Percentiles rank a stretch among this genome's conserved stretches.
phyloP scores from a whole-genome alignment of 1,140 invertebrate species.

The Pissodes strobi region DNA sequence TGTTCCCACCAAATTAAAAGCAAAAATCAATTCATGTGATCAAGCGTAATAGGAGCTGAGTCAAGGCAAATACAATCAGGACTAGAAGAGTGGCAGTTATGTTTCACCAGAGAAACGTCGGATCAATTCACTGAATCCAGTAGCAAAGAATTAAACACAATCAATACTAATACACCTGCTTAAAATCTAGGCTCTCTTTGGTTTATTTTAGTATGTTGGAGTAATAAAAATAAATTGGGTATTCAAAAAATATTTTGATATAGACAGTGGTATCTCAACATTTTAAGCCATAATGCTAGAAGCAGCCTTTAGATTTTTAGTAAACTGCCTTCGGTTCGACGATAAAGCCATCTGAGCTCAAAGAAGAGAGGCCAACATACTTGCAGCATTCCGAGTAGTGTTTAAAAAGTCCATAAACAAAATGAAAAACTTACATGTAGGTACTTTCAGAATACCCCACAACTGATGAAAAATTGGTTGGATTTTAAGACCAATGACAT shows the following conservation, averaged over 20 bases:
- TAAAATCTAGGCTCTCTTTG: no score
- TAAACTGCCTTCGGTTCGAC: no score
- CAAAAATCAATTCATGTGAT: conserved; percentile 2
- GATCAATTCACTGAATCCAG: background rate
- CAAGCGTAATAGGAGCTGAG: background rate
- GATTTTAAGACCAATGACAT: conserved; percentile 16
- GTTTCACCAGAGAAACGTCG: conserved; percentile 1
- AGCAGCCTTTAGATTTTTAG: no score
- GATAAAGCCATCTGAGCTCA: no score
- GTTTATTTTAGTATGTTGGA: conserved; percentile 6
- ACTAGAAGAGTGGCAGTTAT: conserved; percentile 1
- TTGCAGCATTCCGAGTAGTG: no score
- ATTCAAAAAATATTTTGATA: conserved; percentile 13
- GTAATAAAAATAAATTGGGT: conserved; percentile 16
- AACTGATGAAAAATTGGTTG: conserved; percentile 25
- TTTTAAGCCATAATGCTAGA: conserved; percentile 12
- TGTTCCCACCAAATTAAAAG: conserved; percentile 11
- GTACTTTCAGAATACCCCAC: conserved; percentile 34
- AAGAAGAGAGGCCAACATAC: no score
- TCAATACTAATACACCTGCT: background rate
- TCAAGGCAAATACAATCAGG: conserved; percentile 1
- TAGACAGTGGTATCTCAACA: conserved; percentile 6
- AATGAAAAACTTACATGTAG: no score
- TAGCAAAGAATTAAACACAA: conserved; percentile 2
- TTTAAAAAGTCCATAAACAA: conserved; percentile 8